A percentile compares a stretch with the other conserved stretches of the same genome.
Conservation (phyloP, 2,888 invertebrate species). For the Caenorhabditis sulstoni region DNA sequence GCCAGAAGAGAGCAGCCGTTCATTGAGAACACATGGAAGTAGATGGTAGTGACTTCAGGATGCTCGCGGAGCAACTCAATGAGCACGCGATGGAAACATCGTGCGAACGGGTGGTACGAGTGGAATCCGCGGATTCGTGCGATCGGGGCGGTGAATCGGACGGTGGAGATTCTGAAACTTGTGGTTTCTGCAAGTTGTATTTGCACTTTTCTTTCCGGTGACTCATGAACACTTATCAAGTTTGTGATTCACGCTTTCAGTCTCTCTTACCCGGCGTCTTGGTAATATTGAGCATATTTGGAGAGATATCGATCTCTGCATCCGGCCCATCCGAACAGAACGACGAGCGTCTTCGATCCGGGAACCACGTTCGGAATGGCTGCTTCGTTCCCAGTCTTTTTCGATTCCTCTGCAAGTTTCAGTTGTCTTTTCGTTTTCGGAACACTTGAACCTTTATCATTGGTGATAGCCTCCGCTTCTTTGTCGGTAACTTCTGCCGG, state of each 20-base stretch:
- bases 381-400: slow-evolving; percentile 38
- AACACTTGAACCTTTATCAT: slow-evolving; percentile 30
- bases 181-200: no score
- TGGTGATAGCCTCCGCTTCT: slow-evolving; percentile 50
- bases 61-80: slow-evolving; percentile 32
- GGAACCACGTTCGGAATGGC: slow-evolving; percentile 38
- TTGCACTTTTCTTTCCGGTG: not conserved
- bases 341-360: slow-evolving; percentile 83
- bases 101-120: slow-evolving; percentile 71
- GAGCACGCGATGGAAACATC: slow-evolving; percentile 54
- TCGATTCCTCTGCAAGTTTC: slow-evolving; percentile 33
- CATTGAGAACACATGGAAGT: slow-evolving; percentile 71
- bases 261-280: slow-evolving; percentile 86
- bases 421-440: not conserved
- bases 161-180: slow-evolving; percentile 68
- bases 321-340: slow-evolving; percentile 89
- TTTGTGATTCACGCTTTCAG: no score
- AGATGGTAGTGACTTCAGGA: slow-evolving; percentile 22
- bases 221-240: no score
- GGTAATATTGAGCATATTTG: slow-evolving; percentile 88
- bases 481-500: slow-evolving; percentile 52
- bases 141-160: slow-evolving; percentile 78
- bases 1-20: slow-evolving; percentile 75
- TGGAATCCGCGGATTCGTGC: slow-evolving; percentile 72
- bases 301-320: slow-evolving; percentile 88